phyloP scores from a whole-genome alignment of 2,797 vertebrate species.

The Acanthis flammea region DNA sequence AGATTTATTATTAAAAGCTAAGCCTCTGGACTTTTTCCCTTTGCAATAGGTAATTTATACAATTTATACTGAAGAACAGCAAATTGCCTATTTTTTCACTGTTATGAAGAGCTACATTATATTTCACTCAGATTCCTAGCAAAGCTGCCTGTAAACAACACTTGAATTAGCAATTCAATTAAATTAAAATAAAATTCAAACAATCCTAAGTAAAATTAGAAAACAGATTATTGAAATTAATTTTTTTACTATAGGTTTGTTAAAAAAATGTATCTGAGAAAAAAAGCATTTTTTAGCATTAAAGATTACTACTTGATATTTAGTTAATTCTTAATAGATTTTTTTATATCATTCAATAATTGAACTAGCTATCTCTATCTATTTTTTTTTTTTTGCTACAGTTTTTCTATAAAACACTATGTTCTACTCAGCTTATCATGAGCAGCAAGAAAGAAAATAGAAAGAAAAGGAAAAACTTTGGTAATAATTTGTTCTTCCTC shows the following conservation, averaged over 20 bases:
- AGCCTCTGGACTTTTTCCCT: neutral
- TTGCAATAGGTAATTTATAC: neutral
- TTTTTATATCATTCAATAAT: neutral
- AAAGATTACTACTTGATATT: neutral
- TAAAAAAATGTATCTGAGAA: neutral
- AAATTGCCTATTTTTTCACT: neutral
- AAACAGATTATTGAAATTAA: neutral
- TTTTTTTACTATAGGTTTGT: neutral
- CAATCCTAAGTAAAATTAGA: neutral
- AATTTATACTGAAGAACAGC: neutral
- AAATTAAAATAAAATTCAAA: neutral
- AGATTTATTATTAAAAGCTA: neutral
- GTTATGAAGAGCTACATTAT: neutral
- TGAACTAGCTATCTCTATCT: neutral
- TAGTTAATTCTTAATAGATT: neutral
- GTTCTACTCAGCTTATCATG: neutral
- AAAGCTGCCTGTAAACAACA: neutral
- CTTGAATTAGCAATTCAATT: neutral
- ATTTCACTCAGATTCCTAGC: neutral
- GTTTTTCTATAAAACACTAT: neutral
- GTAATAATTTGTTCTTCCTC: neutral
- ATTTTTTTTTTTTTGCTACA: neutral
- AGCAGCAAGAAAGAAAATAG: neutral
- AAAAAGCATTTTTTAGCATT: neutral
- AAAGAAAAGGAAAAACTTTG: neutral